phyloP scores from a whole-genome alignment of 1,140 invertebrate species.

The Drosophila auraria region DNA sequence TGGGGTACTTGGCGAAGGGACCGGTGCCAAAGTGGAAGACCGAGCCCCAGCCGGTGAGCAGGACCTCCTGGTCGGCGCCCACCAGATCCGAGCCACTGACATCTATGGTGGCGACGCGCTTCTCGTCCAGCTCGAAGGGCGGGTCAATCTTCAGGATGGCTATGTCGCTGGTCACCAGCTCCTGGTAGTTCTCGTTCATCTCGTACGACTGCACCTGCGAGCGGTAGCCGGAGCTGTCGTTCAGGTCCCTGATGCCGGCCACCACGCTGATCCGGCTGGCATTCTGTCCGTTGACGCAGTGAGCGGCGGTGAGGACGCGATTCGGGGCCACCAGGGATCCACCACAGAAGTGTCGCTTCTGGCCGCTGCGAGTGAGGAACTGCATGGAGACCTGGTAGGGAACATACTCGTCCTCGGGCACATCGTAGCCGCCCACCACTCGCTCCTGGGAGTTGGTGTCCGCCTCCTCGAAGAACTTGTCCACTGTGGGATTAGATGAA shows the following conservation, averaged over 20 bases:
- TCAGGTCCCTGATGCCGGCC: constrained; percentile 83
- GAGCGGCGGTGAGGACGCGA: constrained; percentile 86
- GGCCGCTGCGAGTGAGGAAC: constrained; percentile 63
- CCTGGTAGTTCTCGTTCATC: constrained; percentile 78
- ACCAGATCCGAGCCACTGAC: constrained; percentile 66
- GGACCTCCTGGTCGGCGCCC: constrained; percentile 64
- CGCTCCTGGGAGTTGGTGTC: constrained; percentile 73
- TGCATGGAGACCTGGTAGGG: constrained; percentile 83
- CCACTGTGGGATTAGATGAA: constrained; percentile 39
- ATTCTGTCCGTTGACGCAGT: constrained; percentile 85
- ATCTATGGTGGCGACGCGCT: constrained; percentile 69
- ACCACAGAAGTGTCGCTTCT: constrained; percentile 84
- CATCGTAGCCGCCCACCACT: constrained; percentile 76
- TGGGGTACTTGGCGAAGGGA: constrained; percentile 76
- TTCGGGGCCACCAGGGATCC: constrained; percentile 85
- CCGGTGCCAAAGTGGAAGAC: constrained; percentile 78
- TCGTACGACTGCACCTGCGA: constrained; percentile 70
- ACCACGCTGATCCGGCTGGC: constrained; percentile 84
- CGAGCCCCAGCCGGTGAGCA: constrained; percentile 81
- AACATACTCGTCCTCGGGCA: constrained; percentile 72
- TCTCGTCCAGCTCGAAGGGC: constrained; percentile 70
- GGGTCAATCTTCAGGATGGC: constrained; percentile 82
- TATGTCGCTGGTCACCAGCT: constrained; percentile 81
- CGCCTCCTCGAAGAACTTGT: constrained; percentile 64
- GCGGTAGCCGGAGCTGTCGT: constrained; percentile 78